These are phyloP conservation scores for Naja naja DNA, from an alignment of 2,113 vertebrate species.

Conservation along the genomic window DNA sequence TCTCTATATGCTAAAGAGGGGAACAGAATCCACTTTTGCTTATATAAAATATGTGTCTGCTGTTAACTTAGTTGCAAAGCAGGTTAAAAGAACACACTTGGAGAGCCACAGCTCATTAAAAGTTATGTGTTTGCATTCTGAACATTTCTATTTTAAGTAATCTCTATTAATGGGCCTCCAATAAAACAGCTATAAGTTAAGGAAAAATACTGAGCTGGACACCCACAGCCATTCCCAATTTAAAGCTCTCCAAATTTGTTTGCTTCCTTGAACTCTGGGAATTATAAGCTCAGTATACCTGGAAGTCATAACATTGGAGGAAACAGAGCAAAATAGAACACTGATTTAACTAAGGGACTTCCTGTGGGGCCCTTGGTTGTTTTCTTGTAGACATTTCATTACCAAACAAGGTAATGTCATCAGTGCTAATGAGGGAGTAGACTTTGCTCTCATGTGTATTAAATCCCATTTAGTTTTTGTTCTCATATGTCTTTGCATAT, in stretches of 20 bases:
- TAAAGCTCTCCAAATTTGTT: background rate
- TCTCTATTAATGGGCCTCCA: background rate
- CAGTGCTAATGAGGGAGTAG: no score
- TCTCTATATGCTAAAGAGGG: background rate
- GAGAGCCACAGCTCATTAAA: background rate
- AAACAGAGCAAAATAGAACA: background rate
- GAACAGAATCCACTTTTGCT: background rate
- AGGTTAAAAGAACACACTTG: background rate
- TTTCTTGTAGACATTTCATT: no score
- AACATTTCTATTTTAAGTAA: background rate
- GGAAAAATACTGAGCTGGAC: background rate
- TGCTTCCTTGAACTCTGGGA: background rate
- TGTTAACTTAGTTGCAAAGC: background rate
- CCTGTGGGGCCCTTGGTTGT: no score
- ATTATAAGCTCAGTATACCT: background rate
- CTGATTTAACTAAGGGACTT: background rate
- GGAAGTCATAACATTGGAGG: background rate
- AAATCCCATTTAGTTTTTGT: background rate
- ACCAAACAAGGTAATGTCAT: no score
- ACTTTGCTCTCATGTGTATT: background rate
- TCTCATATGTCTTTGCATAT: background rate
- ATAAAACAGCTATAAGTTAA: background rate
- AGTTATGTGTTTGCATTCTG: background rate
- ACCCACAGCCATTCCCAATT: background rate
- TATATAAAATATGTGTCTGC: background rate